A percentile compares a stretch with the other conserved stretches of the same genome.
Evolutionary conservation across 1,140 invertebrate genomes (phyloP).

Genomic region (Idris sp.): DNA sequence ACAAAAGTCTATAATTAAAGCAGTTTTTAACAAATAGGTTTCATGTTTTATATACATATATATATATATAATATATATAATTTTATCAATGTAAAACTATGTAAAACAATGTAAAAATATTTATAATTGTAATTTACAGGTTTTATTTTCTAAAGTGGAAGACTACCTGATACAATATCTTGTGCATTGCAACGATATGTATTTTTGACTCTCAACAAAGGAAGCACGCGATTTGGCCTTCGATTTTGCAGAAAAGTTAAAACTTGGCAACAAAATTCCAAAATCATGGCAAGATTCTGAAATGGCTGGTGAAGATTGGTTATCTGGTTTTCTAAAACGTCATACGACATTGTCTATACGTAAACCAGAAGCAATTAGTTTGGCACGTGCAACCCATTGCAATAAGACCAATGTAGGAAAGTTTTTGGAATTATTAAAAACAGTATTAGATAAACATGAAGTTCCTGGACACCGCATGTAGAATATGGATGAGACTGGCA

Average conservation of each 20-base stretch:
- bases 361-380: constrained; percentile 21
- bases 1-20: no score
- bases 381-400: constrained; percentile 17
- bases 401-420: constrained; percentile 13
- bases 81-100: neutral
- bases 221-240: constrained; percentile 8
- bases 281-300: constrained; percentile 1
- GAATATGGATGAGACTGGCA: constrained; percentile 74
- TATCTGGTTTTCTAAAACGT: constrained; percentile 7
- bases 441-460: no score
- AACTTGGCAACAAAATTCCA: constrained; percentile 1
- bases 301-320: constrained; percentile 21
- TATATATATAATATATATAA: neutral
- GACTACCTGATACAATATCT: no score
- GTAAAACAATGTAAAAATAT: no score
- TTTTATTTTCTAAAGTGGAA: neutral
- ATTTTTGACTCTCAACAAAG: constrained; percentile 13
- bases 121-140: neutral
- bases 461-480: no score
- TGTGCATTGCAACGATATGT: constrained; percentile 8
- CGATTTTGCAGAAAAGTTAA: constrained; percentile 1
- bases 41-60: no score
- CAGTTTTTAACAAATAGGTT: no score
- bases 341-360: constrained; percentile 6
- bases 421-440: constrained; percentile 15